Evolutionary conservation across 1,140 invertebrate species (phyloP), one percentile per base, ranked within the genome.

Genomic region (Andrena cerasifolii): DNA sequence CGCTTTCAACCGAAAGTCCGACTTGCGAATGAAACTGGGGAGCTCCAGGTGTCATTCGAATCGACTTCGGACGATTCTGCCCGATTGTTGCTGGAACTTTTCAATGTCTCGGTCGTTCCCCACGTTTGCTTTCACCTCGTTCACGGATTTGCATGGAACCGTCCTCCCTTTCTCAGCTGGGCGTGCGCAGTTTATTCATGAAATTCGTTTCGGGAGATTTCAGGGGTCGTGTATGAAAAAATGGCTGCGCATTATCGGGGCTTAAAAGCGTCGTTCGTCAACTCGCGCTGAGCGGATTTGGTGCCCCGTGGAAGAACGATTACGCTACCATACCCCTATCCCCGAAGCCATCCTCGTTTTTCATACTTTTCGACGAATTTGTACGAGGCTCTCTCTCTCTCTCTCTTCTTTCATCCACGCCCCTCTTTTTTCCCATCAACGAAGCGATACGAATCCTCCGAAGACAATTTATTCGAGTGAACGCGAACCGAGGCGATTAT

Each of bases 241-340:
- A 82, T 78, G 68, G 56, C 49, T 10, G 76, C 79, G 76, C 68
- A 82, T 81, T 81, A 80, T 81, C 79, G 79, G 78, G 61, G 79
- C 76, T 81, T 81, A 81, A 78, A 78, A 81, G 79, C 67, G 79
- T 67, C 75, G 67, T 78, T 66, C 79, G 79, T 81, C 79, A 78
- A 81, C 67, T 67, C 70, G 43, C 63, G 54, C 45, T 79, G 73
- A 82, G 76, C 76, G 79, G 79, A 82, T 82, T 82, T 79, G 40
- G 31, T 72, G 28, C 54, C 56, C 71, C 43, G 54, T 51, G 79
- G 36, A 59, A 62, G 63, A 49, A 78, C 59, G 66, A 24, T 71
- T 71, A 71, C 68, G 56, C 43, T 56, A 56, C 47, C 47, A 26
- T 21, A 33, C 21, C 33, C 24, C 33, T n/a, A 8, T 58, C 68